These are phyloP conservation scores for Sebastes kiyomatsui DNA, from an alignment of 2,797 vertebrate species.

Conservation along the genomic window DNA sequence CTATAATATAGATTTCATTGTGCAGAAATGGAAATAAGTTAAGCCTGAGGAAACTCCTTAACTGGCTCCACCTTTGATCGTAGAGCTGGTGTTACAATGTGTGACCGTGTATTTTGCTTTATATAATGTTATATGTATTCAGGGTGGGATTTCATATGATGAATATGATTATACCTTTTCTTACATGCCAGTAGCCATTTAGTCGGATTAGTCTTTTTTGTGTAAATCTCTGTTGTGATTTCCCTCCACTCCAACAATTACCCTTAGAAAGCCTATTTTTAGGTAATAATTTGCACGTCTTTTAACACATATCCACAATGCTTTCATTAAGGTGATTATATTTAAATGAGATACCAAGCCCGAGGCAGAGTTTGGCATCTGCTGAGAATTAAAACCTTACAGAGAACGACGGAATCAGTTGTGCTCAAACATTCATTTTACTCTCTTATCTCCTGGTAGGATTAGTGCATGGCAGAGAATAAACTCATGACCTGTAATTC, in stretches of 20 bases:
- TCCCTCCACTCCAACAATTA: background rate
- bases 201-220: background rate
- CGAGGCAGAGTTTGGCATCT: conserved; percentile 45
- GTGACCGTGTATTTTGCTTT: background rate
- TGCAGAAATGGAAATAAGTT: background rate
- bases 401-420: conserved; percentile 45
- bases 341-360: conserved; percentile 37
- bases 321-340: conserved; percentile 53
- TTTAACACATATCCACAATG: conserved; percentile 32
- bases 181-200: background rate
- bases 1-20: background rate
- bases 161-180: background rate
- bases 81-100: background rate
- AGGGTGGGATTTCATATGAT: background rate
- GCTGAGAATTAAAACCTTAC: conserved; percentile 47
- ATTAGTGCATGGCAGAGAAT: conserved; percentile 49
- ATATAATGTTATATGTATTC: background rate
- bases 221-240: background rate
- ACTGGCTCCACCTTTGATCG: background rate
- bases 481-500: conserved; percentile 58
- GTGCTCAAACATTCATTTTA: conserved; percentile 41
- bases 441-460: conserved; percentile 44
- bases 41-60: background rate
- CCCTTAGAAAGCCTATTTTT: conserved; percentile 21
- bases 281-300: conserved; percentile 26